These are phyloP conservation scores for Neogobius melanostomus DNA, from an alignment of 2,113 vertebrate genomes.

Conservation along the genomic window DNA sequence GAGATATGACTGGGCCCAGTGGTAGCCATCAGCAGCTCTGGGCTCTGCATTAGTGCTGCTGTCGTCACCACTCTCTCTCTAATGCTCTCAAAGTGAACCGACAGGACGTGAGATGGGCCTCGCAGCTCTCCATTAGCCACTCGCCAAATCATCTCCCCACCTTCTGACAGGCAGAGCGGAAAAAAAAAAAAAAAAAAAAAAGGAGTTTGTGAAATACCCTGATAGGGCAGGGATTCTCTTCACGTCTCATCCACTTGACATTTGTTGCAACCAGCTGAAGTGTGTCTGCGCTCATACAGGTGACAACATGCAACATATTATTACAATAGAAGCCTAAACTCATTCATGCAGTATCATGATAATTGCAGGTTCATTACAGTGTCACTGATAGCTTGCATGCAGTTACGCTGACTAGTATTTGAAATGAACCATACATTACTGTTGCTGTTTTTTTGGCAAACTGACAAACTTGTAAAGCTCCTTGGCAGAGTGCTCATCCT, in stretches of 20 bases:
- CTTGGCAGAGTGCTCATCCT: too few relatives aligned
- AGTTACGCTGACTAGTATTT: too few relatives aligned
- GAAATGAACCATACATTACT: too few relatives aligned
- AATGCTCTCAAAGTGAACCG: conserved; percentile 6
- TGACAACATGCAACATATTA: not conserved
- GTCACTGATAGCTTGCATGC: not conserved
- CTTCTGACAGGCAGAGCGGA: conserved; percentile 26
- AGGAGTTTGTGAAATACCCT: conserved; percentile 17
- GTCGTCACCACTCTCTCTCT: conserved; percentile 24
- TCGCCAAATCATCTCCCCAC: conserved; percentile 23
- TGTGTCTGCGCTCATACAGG: not conserved
- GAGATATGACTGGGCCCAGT: conserved; percentile 23
- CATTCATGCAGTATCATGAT: too few relatives aligned
- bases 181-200: conserved; percentile 28
- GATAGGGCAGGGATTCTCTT: conserved; percentile 9
- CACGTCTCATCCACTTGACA: not conserved
- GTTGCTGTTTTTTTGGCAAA: too few relatives aligned
- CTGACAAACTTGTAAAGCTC: too few relatives aligned
- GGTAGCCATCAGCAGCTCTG: conserved; percentile 19
- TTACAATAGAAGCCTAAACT: not conserved
- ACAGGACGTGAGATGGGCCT: conserved; percentile 18
- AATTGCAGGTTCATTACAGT: not conserved
- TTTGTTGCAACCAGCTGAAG: not conserved
- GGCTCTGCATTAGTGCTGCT: conserved; percentile 13
- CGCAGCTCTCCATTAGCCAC: conserved; percentile 25